Conservation (phyloP, 2,797 vertebrate genomes). For the Cephalopachus bancanus region DNA sequence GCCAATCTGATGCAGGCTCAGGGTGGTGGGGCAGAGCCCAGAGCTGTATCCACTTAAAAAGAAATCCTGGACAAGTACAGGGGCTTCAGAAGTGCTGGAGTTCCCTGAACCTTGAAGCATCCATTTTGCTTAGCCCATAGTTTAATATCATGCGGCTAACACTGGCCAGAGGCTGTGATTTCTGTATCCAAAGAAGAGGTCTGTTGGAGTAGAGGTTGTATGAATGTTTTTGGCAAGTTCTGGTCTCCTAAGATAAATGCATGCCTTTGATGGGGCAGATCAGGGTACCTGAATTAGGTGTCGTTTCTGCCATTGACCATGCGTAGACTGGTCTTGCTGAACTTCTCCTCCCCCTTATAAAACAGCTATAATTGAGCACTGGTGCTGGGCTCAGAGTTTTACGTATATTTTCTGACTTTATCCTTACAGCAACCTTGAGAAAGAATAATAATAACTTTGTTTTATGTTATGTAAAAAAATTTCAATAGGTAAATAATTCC, state of each 20-base stretch:
- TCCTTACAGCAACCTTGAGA: background rate
- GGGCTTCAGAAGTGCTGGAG: background rate
- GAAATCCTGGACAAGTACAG: background rate
- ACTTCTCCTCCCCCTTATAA: background rate
- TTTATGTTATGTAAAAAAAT: background rate
- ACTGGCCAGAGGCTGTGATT: background rate
- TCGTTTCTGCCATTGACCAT: background rate
- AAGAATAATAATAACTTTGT: background rate
- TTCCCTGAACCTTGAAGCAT: background rate
- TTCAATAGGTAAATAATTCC: conserved; percentile 18
- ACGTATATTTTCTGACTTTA: background rate
- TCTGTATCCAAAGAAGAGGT: background rate
- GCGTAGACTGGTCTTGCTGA: background rate
- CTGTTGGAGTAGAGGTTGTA: background rate
- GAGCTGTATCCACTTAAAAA: background rate
- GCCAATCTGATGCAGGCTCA: background rate
- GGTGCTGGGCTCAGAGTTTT: background rate
- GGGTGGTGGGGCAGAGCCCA: background rate
- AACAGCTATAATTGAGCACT: background rate
- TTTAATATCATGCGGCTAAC: background rate
- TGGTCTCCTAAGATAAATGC: background rate
- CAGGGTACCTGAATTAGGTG: background rate
- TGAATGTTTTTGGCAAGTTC: background rate
- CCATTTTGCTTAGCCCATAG: too few relatives aligned
- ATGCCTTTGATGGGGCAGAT: background rate